phyloP scores from a whole-genome alignment of 1,140 invertebrate genomes.

The Uloborus diversus region DNA sequence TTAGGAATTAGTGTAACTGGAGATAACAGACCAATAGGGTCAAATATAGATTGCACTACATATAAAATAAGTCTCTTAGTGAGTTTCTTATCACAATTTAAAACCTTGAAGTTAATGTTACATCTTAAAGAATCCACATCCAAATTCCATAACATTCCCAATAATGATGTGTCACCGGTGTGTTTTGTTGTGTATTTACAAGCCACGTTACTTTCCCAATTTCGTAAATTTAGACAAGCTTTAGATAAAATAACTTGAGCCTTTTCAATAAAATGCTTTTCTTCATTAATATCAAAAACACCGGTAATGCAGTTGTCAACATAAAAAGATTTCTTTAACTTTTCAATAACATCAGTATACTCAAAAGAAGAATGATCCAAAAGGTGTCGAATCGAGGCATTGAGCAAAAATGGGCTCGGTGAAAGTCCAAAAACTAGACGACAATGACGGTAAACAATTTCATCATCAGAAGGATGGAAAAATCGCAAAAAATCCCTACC shows the following conservation, averaged over 20 bases:
- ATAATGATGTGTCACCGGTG: not conserved
- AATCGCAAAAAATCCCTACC: too few species aligned
- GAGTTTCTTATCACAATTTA: not conserved
- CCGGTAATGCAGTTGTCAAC: too few species aligned
- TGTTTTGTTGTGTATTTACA: not conserved
- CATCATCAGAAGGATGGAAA: too few species aligned
- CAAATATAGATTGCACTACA: constrained; percentile 11
- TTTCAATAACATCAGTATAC: too few species aligned
- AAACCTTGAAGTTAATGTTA: not conserved
- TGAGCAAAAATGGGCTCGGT: not conserved
- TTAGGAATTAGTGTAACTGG: constrained; percentile 34
- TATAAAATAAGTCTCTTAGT: constrained; percentile 26
- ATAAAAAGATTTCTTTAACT: too few species aligned
- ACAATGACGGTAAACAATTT: not conserved
- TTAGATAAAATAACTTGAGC: too few species aligned
- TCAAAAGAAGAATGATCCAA: too few species aligned
- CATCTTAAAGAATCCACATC: not conserved
- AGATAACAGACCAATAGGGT: constrained; percentile 6
- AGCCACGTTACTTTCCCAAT: constrained; percentile 20
- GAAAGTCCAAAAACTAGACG: constrained; percentile 16
- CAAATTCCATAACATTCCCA: constrained; percentile 21
- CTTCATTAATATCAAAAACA: too few species aligned
- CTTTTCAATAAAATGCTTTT: too few species aligned
- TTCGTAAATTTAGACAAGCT: too few species aligned
- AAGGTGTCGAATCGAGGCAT: not conserved